A percentile compares a stretch with the other conserved stretches of the same genome.
These are phyloP conservation scores for Aleiodes leptofemur DNA, from an alignment of 2,888 invertebrate genomes.

Conservation along the genomic window DNA sequence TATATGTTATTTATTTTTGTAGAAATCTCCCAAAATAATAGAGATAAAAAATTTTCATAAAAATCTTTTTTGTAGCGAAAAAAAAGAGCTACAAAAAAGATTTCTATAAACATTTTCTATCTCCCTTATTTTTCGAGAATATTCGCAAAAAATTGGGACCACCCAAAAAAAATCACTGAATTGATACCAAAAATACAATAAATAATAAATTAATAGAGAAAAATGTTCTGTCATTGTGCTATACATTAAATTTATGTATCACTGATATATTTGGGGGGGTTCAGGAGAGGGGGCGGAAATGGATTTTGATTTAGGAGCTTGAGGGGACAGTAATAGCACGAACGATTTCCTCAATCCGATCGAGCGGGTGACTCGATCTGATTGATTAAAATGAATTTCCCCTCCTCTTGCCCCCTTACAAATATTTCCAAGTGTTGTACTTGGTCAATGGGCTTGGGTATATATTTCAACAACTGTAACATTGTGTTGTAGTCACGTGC, in stretches of 20 bases:
- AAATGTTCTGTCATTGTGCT: not conserved
- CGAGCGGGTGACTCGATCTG: slow-evolving; percentile 24
- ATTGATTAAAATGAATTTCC: slow-evolving; percentile 40
- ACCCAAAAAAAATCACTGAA: no score
- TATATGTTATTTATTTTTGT: no score
- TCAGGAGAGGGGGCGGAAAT: slow-evolving; percentile 16
- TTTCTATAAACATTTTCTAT: no score
- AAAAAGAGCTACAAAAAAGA: no score
- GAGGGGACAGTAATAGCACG: slow-evolving; percentile 35
- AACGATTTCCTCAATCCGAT: slow-evolving; percentile 37
- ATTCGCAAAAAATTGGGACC: no score
- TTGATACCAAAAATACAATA: no score
- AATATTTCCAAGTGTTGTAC: slow-evolving; percentile 3
- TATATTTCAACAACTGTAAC: slow-evolving; percentile 24
- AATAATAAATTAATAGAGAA: slow-evolving; percentile 3
- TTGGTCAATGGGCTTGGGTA: not conserved
- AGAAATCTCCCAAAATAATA: no score
- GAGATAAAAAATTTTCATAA: no score
- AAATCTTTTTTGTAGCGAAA: no score
- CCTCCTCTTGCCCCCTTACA: not conserved
- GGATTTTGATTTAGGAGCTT: slow-evolving; percentile 35
- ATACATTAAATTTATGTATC: slow-evolving; percentile 16
- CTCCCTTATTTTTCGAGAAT: no score
- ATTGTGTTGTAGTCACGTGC: slow-evolving; percentile 10
- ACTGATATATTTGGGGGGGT: slow-evolving; percentile 15